Evolutionary conservation across 2,888 invertebrate genomes (phyloP), one percentile per base, ranked within the genome.

Genomic region (Hyppa rectilinea): DNA sequence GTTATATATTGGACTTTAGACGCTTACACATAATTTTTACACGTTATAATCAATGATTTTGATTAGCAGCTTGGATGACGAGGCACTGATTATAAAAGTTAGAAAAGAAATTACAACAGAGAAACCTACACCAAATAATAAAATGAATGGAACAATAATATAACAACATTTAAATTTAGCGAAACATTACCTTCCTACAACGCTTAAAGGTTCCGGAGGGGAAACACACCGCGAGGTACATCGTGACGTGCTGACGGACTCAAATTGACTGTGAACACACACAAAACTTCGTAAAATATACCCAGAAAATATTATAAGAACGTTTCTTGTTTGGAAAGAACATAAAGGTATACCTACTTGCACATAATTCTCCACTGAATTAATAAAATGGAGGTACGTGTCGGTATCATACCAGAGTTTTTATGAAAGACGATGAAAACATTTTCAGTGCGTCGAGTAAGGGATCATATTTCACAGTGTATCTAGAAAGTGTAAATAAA

Each of bases 251-350:
- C 26, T 38, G 71, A 82, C 71, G 70, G 64, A 10, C 38, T 45
- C 40, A 67, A 82, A 80, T 75, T 65, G 61, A 65, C 40, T 80
- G 61, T 59, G 36, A 71, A 76, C 34, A 64, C 14, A 64, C 50
- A 64, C n/a, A n/a, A 31, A 67, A 64, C 59, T 60, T 29, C 53
- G 43, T 70, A 38, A 60, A 56, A 52, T 49, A 60, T 47, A 49
- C 38, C 36, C 60, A n/a, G 40, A 29, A 49, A 60, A 59, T 78
- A 63, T 71, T 55, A 67, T 29, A 36, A 23, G 5, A 47, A 20
- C 31, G 20, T 38, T 38, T 7, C 4, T 40, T 38, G 50, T 67
- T 61, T 53, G 20, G n/a, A n/a, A 49, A 52, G 1, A 23, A n/a
- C 49, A 12, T 50, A 29, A 34, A 49, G 4, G 9, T 60, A 12